Conservation (phyloP, 2,888 invertebrate genomes). For the Scaptomyza polygonia region DNA sequence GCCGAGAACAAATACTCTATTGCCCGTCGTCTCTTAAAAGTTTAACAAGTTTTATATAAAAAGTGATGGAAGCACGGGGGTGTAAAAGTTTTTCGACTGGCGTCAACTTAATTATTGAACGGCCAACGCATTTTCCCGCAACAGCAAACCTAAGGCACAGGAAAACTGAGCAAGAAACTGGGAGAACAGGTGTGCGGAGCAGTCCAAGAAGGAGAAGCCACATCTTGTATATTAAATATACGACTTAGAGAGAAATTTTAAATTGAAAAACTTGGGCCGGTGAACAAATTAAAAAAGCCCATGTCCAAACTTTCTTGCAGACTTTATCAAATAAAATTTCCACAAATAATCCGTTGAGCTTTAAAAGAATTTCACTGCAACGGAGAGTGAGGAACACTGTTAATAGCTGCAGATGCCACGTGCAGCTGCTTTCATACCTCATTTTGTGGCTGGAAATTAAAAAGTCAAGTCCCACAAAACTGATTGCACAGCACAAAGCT, state of each 20-base stretch:
- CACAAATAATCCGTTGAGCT: slow-evolving; percentile 55
- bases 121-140: slow-evolving; percentile 45
- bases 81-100: slow-evolving; percentile 58
- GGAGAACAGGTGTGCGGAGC: slow-evolving; percentile 63
- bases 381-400: not conserved
- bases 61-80: slow-evolving; percentile 8
- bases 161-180: slow-evolving; percentile 2
- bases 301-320: slow-evolving; percentile 27
- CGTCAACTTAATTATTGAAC: slow-evolving; percentile 74
- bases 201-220: slow-evolving; percentile 20
- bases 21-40: too few species aligned
- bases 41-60: too few species aligned
- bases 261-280: slow-evolving; percentile 74
- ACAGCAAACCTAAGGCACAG: slow-evolving; percentile 13
- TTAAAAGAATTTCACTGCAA: slow-evolving; percentile 31
- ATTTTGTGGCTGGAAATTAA: slow-evolving; percentile 24
- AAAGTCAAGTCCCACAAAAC: slow-evolving; percentile 53
- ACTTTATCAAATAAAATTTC: slow-evolving; percentile 38
- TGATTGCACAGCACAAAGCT: slow-evolving; percentile 39
- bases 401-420: slow-evolving; percentile 42
- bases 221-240: slow-evolving; percentile 73
- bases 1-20: too few species aligned
- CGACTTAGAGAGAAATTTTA: slow-evolving; percentile 67
- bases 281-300: slow-evolving; percentile 67
- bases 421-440: slow-evolving; percentile 20